Conservation (phyloP, 2,113 vertebrate species). For the Entosphenus tridentatus region DNA sequence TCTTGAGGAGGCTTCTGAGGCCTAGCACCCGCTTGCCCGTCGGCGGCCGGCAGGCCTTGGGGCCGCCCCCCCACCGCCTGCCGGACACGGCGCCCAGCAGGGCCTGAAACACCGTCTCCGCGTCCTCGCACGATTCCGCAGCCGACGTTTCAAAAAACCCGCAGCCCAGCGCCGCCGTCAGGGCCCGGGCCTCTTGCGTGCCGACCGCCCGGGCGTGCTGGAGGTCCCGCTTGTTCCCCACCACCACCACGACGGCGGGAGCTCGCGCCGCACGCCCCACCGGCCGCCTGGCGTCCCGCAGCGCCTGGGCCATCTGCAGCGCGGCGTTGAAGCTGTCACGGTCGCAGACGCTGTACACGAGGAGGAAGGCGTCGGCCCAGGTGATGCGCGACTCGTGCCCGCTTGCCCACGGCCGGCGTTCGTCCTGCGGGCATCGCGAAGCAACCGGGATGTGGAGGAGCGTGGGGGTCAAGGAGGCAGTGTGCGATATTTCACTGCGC, state of each 20-base stretch:
- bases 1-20: slow-evolving; percentile 20
- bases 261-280: slow-evolving; percentile 5
- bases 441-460: too few species aligned
- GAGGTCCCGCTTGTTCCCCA: slow-evolving; percentile 25
- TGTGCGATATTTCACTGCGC: too few species aligned
- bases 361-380: slow-evolving; percentile 23
- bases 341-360: slow-evolving; percentile 28
- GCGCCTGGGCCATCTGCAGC: slow-evolving; percentile 17
- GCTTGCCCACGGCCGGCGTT: too few species aligned
- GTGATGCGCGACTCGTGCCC: too few species aligned
- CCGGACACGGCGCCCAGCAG: slow-evolving; percentile 17
- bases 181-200: slow-evolving; percentile 19
- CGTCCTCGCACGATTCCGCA: slow-evolving; percentile 22
- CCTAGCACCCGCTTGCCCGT: slow-evolving; percentile 14
- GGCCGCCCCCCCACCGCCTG: slow-evolving; percentile 9
- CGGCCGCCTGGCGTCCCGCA: slow-evolving; percentile 15
- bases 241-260: slow-evolving; percentile 16
- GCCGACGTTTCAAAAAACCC: slow-evolving; percentile 24
- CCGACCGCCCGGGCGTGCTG: slow-evolving; percentile 18
- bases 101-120: slow-evolving; percentile 20
- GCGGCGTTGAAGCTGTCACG: slow-evolving; percentile 21
- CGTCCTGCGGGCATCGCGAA: too few species aligned
- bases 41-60: background rate
- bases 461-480: too few species aligned
- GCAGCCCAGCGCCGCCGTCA: slow-evolving; percentile 18